These are phyloP conservation scores for Catocala fraxini DNA, from an alignment of 2,888 invertebrate species.

Conservation along the genomic window DNA sequence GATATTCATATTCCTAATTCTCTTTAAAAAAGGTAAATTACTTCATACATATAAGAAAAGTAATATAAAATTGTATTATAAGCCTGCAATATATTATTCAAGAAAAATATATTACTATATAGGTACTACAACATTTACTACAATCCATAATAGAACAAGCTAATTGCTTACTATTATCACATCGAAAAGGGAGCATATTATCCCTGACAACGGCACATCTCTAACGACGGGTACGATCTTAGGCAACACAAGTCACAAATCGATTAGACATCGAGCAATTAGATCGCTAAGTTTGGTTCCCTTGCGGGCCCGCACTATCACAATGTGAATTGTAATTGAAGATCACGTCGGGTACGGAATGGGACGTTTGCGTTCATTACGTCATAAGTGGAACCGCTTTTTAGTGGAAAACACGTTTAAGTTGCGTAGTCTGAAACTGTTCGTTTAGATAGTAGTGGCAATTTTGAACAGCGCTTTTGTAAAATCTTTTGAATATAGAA, in stretches of 20 bases:
- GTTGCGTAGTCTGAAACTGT: too few relatives aligned
- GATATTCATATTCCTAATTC: too few relatives aligned
- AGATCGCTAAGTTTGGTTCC: slow-evolving; percentile 52
- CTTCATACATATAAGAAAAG: too few relatives aligned
- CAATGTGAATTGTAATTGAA: slow-evolving; percentile 51
- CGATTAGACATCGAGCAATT: slow-evolving; percentile 53
- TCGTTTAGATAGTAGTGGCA: too few relatives aligned
- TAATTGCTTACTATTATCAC: slow-evolving; percentile 1
- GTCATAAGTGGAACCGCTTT: slow-evolving; percentile 32
- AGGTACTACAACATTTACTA: not conserved
- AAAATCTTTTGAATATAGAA: too few relatives aligned
- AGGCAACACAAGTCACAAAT: slow-evolving; percentile 47
- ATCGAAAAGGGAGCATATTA: slow-evolving; percentile 24
- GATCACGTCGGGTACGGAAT: slow-evolving; percentile 37
- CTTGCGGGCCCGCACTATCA: slow-evolving; percentile 42
- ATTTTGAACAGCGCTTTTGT: too few relatives aligned
- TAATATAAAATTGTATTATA: too few relatives aligned
- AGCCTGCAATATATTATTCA: too few relatives aligned
- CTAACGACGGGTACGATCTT: slow-evolving; percentile 33
- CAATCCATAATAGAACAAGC: not conserved
- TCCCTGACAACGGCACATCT: slow-evolving; percentile 16
- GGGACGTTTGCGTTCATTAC: slow-evolving; percentile 43
- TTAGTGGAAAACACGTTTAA: slow-evolving; percentile 10
- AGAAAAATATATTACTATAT: too few relatives aligned
- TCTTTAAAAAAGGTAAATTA: too few relatives aligned